These are phyloP conservation scores for Leptobrachium leishanense DNA, from an alignment of 2,113 vertebrate species.

Conservation along the genomic window DNA sequence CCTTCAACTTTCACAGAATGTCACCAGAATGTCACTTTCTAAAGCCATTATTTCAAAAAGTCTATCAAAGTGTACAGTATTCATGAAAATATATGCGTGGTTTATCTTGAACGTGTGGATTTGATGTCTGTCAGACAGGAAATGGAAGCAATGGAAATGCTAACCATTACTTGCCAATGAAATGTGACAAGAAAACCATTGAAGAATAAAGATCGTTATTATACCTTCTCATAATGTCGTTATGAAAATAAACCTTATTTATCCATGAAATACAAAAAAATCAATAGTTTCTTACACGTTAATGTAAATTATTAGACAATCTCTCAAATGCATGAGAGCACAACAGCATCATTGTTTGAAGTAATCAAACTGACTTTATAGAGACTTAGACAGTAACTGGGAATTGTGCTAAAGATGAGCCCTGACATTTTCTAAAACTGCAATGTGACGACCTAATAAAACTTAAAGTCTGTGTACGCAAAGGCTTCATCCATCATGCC, in stretches of 20 bases:
- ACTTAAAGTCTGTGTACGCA: not conserved
- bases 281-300: not conserved
- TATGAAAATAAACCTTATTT: not conserved
- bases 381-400: not conserved
- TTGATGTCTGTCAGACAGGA: no score
- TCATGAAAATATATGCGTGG: no score
- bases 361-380: slow-evolving; percentile 13
- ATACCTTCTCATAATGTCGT: not conserved
- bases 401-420: not conserved
- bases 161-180: no score
- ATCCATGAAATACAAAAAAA: not conserved
- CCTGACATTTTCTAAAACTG: slow-evolving; percentile 22
- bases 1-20: no score
- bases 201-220: no score
- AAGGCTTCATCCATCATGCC: slow-evolving; percentile 7
- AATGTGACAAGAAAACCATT: no score
- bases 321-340: slow-evolving; percentile 7
- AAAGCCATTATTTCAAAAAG: no score
- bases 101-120: no score
- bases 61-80: no score
- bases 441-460: slow-evolving; percentile 32
- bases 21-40: no score
- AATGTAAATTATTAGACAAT: not conserved
- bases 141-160: no score
- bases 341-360: slow-evolving; percentile 1